phyloP scores from a whole-genome alignment of 2,797 vertebrate genomes.

The Limosa lapponica region DNA sequence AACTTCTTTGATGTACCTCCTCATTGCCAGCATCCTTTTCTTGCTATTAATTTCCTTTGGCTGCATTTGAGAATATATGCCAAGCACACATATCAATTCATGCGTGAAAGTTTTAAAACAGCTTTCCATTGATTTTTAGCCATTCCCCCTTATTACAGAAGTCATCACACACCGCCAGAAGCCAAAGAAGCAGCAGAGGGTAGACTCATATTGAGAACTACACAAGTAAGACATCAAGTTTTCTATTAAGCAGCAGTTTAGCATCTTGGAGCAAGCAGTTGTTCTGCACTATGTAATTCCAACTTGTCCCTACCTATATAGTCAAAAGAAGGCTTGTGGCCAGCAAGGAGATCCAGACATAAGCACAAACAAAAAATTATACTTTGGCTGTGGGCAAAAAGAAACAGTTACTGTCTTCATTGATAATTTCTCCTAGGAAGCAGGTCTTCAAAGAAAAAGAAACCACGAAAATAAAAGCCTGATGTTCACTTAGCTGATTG shows the following conservation, averaged over 20 bases:
- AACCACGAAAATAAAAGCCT: not conserved
- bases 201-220: slow-evolving; percentile 5
- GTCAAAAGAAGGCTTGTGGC: not conserved
- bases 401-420: not conserved
- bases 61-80: slow-evolving; percentile 2
- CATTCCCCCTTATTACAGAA: slow-evolving; percentile 33
- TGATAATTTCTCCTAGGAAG: not conserved
- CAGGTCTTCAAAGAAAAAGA: not conserved
- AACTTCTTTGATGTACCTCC: not conserved
- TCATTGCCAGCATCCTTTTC: not conserved
- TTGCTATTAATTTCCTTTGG: slow-evolving; percentile 35
- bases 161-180: slow-evolving; percentile 17
- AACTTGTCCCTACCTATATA: not conserved
- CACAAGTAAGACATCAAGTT: slow-evolving; percentile 11
- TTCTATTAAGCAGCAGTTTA: slow-evolving; percentile 33
- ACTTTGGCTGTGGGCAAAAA: not conserved
- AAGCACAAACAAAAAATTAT: not conserved
- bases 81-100: slow-evolving; percentile 17
- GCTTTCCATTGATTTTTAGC: slow-evolving; percentile 56
- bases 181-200: not conserved
- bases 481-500: not conserved
- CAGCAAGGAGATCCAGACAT: not conserved
- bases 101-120: slow-evolving; percentile 13
- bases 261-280: not conserved
- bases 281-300: not conserved